Evolutionary conservation across 30 jellyfish, hydroid and myxozoan genomes (phyloP), one percentile per base, ranked within the genome.

Genomic region (Pelagia noctiluca): DNA sequence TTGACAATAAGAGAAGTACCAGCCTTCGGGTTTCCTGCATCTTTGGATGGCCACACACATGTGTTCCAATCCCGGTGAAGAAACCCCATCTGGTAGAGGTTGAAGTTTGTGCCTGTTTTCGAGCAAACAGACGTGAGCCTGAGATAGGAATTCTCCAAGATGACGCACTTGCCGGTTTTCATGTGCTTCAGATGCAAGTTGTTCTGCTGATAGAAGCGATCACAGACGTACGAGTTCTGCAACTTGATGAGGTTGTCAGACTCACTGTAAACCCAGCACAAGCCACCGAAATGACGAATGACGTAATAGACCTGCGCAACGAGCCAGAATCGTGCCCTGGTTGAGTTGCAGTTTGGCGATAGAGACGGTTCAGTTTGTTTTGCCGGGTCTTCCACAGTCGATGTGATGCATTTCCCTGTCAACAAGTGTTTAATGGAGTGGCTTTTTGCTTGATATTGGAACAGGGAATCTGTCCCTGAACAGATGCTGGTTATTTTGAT

Each of bases 391-490:
- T 35, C 37, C 12, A 46, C 25, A 30, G 33, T 69, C 3, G 90
- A 64, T 8, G 23, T 29, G 31, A 68, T 31, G 64, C 92, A 82
- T 35, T 68, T 37, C 32, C 84, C 84, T 3, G 92, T 30, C 8
- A 60, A 35, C 33, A 69, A 35, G 60, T 82, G 92, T 34, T 16
- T 37, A 2, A 82, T 69, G 35, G 37, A 46, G 29, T 46, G 75
- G 33, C 31, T 68, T 28, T n/a, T 7, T 33, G 62, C 92, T 25
- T 60, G 50, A 75, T 82, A 66, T 37, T 82, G 92, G 32, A 71
- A 82, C 33, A 82, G 54, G 36, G 72, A 50, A 62, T 62, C 61
- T 1, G 92, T 68, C 24, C 79, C 60, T 24, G 53, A 12, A 78
- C 92, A 82, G n/a, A 50, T 37, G 71, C 35, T 60, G 10, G 86